Percentiles rank a stretch among this genome's conserved stretches.
Conservation (phyloP, 2,797 vertebrate species). For the Buceros bicornis region DNA sequence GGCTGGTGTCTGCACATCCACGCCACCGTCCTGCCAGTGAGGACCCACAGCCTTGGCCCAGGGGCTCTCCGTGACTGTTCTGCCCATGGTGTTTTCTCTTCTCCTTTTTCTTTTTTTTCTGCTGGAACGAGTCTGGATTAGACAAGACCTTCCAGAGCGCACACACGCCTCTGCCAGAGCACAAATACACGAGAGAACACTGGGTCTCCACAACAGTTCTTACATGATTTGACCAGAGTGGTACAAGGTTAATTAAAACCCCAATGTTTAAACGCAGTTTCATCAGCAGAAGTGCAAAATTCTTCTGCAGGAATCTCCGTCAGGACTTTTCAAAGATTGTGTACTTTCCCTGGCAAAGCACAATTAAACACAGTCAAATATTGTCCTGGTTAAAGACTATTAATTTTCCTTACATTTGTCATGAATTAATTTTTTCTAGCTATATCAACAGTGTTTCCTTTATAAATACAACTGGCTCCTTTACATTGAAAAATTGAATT, state of each 20-base stretch:
- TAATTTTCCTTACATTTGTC: slow-evolving; percentile 78
- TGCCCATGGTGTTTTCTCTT: background rate
- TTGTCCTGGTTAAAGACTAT: slow-evolving; percentile 78
- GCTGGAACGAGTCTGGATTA: background rate
- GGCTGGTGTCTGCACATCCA: background rate
- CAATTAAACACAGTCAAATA: slow-evolving; percentile 80
- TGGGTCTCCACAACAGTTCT: background rate
- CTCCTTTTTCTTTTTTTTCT: background rate
- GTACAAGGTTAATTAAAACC: background rate
- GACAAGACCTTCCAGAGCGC: background rate
- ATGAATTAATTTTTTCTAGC: slow-evolving; percentile 75
- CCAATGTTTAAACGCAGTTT: slow-evolving; percentile 31
- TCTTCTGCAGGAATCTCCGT: background rate
- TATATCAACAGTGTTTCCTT: slow-evolving; percentile 76
- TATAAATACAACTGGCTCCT: slow-evolving; percentile 69
- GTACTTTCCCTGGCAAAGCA: slow-evolving; percentile 58
- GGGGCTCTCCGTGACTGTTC: accelerated
- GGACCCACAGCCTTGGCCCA: accelerated
- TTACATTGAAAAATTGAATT: slow-evolving; percentile 77
- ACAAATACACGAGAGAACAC: background rate
- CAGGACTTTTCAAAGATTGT: background rate
- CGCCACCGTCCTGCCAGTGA: accelerated
- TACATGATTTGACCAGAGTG: background rate
- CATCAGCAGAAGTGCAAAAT: slow-evolving; percentile 27
- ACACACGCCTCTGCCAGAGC: background rate